A percentile compares a stretch with the other conserved stretches of the same genome.
Evolutionary conservation across 1,140 invertebrate genomes (phyloP).

Genomic region (Drosophila truncata): DNA sequence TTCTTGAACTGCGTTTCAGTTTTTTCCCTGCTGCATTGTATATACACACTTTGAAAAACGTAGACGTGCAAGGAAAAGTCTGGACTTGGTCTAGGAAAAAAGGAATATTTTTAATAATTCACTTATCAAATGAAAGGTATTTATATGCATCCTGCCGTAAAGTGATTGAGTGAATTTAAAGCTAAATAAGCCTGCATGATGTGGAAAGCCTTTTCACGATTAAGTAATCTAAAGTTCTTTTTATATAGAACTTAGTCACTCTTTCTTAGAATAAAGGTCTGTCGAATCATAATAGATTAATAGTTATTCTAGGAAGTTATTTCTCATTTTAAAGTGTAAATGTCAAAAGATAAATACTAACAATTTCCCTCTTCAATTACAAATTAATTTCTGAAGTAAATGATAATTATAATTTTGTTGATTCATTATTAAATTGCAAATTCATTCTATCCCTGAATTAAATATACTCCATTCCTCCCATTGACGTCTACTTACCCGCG

Average conservation of each 20-base stretch:
- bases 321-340: neutral
- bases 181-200: neutral
- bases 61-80: conserved; percentile 31
- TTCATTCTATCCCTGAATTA: conserved; percentile 4
- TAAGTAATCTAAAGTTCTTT: neutral
- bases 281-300: neutral
- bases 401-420: neutral
- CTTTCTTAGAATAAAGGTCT: neutral
- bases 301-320: neutral
- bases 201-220: neutral
- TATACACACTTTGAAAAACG: conserved; percentile 37
- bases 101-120: neutral
- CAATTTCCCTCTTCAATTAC: neutral
- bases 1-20: conserved; percentile 73
- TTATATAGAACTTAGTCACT: conserved; percentile 1
- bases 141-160: neutral
- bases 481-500: conserved; percentile 10
- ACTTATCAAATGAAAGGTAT: conserved; percentile 17
- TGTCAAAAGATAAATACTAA: neutral
- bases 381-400: neutral
- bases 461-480: neutral
- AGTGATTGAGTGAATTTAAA: conserved; percentile 17
- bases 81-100: neutral
- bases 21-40: conserved; percentile 36
- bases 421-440: conserved; percentile 2